These are phyloP conservation scores for Sander vitreus DNA, from an alignment of 2,113 vertebrate genomes.

Conservation along the genomic window DNA sequence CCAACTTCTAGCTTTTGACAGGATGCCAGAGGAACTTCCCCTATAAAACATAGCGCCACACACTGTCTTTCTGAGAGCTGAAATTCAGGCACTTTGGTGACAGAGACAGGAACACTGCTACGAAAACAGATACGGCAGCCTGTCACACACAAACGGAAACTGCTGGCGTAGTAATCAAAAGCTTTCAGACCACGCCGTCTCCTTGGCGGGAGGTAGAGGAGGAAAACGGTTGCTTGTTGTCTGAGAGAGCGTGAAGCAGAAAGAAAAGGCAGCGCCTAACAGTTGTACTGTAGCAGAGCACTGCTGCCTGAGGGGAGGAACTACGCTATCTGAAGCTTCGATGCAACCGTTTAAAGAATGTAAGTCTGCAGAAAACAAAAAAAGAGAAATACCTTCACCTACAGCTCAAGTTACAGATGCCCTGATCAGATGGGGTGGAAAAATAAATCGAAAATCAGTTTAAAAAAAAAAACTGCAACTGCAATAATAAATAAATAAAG, in stretches of 20 bases:
- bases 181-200: constrained; percentile 23
- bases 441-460: no score
- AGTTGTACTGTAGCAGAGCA: constrained; percentile 20
- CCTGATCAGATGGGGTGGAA: no score
- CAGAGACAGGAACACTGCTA: constrained; percentile 31
- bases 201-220: constrained; percentile 21
- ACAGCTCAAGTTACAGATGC: background rate
- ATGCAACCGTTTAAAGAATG: background rate
- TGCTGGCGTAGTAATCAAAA: constrained; percentile 22
- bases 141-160: constrained; percentile 45
- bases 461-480: no score
- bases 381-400: background rate
- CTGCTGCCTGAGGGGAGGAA: background rate
- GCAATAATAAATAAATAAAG: no score
- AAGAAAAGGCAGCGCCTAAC: constrained; percentile 22
- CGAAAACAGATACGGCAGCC: constrained; percentile 21
- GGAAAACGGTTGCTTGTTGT: constrained; percentile 12
- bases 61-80: background rate
- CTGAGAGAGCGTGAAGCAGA: constrained; percentile 3
- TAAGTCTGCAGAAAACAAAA: background rate
- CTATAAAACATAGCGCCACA: background rate
- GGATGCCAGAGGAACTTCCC: background rate
- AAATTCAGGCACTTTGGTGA: constrained; percentile 7
- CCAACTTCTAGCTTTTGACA: background rate
- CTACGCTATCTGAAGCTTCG: background rate